A percentile compares a stretch with the other conserved stretches of the same genome.
These are phyloP conservation scores for Atethmia centrago DNA, from an alignment of 2,888 invertebrate species.

Conservation along the genomic window DNA sequence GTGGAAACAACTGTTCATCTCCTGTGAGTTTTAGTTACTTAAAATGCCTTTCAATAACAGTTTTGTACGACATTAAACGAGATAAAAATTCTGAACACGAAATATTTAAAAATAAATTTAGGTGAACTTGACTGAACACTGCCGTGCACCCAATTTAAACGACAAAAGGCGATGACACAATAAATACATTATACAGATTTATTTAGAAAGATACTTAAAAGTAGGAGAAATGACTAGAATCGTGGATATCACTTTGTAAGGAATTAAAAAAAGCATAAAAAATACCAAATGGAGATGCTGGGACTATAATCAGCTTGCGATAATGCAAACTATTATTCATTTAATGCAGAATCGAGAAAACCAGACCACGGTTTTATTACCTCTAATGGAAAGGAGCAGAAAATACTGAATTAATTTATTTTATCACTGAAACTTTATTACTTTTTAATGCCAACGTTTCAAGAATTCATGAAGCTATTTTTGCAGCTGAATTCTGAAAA, in stretches of 20 bases:
- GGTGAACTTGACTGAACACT: slow-evolving; percentile 6
- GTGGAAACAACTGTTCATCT: slow-evolving; percentile 4
- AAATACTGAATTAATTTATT: slow-evolving; percentile 18
- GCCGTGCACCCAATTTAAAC: slow-evolving; percentile 19
- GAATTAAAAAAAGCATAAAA: slow-evolving; percentile 22
- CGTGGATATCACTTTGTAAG: slow-evolving; percentile 54
- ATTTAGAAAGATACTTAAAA: slow-evolving; percentile 40
- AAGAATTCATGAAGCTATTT: slow-evolving; percentile 25
- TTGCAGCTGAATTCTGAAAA: slow-evolving; percentile 26
- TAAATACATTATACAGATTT: slow-evolving; percentile 32
- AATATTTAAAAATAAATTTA: slow-evolving; percentile 9
- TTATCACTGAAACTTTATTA: slow-evolving; percentile 3
- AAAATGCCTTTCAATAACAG: slow-evolving; percentile 35
- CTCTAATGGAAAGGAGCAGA: slow-evolving; percentile 4
- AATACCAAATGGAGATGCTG: slow-evolving; percentile 18
- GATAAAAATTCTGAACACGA: background rate
- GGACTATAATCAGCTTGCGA: background rate
- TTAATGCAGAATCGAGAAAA: background rate
- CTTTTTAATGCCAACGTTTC: slow-evolving; percentile 13
- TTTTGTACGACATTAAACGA: slow-evolving; percentile 14
- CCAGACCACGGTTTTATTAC: background rate
- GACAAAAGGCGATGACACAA: slow-evolving; percentile 9
- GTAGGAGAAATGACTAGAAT: slow-evolving; percentile 70
- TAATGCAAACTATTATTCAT: slow-evolving; percentile 9
- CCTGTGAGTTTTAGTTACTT: background rate